phyloP scores from a whole-genome alignment of 1,140 invertebrate species.

The Orchestia grillus region DNA sequence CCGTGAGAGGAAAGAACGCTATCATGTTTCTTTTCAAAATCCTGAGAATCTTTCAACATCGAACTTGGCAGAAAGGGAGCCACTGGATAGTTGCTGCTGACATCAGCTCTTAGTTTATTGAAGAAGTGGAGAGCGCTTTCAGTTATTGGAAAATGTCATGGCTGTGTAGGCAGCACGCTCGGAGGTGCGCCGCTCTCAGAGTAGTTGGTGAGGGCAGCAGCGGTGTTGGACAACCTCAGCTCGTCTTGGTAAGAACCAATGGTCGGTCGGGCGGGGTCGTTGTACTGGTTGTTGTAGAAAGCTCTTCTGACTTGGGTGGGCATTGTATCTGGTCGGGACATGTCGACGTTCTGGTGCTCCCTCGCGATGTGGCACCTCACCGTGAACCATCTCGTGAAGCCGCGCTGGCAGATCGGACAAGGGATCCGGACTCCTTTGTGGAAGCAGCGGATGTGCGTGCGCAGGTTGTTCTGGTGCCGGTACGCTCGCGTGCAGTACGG shows the following conservation, averaged over 20 bases:
- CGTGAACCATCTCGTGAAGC: slow-evolving; percentile 93
- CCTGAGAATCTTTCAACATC: background rate
- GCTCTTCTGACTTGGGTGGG: slow-evolving; percentile 66
- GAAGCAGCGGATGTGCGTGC: slow-evolving; percentile 89
- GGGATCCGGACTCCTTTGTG: slow-evolving; percentile 91
- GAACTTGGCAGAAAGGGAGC: background rate
- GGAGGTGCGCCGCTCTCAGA: background rate
- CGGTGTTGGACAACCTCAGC: slow-evolving; percentile 26
- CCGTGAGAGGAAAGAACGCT: background rate
- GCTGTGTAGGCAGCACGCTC: slow-evolving; percentile 30
- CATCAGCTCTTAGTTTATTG: slow-evolving; percentile 42
- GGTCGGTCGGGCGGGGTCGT: background rate
- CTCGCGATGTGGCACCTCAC: slow-evolving; percentile 88
- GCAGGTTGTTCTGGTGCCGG: slow-evolving; percentile 91
- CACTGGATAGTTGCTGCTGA: slow-evolving; percentile 21
- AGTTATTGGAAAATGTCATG: slow-evolving; percentile 44
- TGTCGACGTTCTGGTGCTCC: slow-evolving; percentile 76
- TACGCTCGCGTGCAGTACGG: slow-evolving; percentile 92
- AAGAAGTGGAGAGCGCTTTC: slow-evolving; percentile 22
- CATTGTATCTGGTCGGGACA: slow-evolving; percentile 65
- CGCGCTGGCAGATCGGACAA: slow-evolving; percentile 87
- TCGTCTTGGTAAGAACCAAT: slow-evolving; percentile 37
- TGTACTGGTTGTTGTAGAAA: slow-evolving; percentile 58
- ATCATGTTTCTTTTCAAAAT: background rate
- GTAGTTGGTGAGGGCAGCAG: slow-evolving; percentile 17